These are phyloP conservation scores for Paraescarpia echinospica DNA, from an alignment of 1,140 invertebrate genomes.

Conservation along the genomic window DNA sequence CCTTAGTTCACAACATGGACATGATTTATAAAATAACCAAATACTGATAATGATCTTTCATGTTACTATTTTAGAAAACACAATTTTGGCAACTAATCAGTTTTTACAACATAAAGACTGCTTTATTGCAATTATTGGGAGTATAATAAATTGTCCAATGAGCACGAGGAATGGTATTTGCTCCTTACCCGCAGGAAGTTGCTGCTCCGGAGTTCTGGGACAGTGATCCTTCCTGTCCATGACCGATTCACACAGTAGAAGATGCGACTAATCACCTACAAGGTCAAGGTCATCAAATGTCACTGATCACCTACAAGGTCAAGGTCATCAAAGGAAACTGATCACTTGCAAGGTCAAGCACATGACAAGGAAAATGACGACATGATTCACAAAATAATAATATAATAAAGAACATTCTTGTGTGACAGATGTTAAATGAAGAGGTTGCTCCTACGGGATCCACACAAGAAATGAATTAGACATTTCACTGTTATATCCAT, in stretches of 20 bases:
- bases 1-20: no score
- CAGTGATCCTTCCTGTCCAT: constrained; percentile 91
- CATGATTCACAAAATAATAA: neutral
- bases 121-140: neutral
- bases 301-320: constrained; percentile 17
- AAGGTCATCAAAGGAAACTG: constrained; percentile 16
- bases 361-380: neutral
- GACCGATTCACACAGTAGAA: constrained; percentile 97
- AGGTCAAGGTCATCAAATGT: constrained; percentile 27
- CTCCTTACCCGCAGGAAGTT: constrained; percentile 73
- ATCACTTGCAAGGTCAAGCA: neutral
- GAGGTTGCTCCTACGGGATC: no score
- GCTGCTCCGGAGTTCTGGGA: constrained; percentile 85
- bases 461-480: no score
- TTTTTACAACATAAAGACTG: no score
- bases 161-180: neutral
- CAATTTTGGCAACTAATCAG: no score
- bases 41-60: no score
- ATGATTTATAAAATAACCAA: no score
- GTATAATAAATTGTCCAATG: neutral
- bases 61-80: no score
- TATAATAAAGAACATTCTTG: neutral
- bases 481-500: no score
- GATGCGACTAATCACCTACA: constrained; percentile 91
- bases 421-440: no score